Percentiles rank a stretch among this genome's conserved stretches.
phyloP scores from a whole-genome alignment of 2,797 vertebrate species.

The Anabacerthia variegaticeps region DNA sequence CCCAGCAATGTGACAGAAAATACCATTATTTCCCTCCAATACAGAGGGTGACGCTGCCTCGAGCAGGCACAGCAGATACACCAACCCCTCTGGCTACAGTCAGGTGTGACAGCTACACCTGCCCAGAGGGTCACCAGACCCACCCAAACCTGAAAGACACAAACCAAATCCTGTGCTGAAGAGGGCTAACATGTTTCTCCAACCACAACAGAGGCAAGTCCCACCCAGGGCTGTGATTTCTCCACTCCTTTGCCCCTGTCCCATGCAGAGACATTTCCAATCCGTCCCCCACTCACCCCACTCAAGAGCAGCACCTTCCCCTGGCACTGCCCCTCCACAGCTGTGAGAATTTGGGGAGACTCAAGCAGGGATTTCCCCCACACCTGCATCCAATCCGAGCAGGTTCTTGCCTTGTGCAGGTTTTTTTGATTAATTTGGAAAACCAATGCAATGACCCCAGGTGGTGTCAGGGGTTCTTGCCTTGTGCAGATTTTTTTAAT shows the following conservation, averaged over 20 bases:
- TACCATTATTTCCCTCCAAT: fast-evolving
- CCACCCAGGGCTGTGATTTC: fast-evolving
- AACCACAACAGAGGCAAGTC: fast-evolving
- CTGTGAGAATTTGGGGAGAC: neutral
- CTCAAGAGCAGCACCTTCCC: neutral
- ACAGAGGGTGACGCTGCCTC: neutral
- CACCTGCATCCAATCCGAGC: neutral
- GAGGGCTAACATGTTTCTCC: neutral
- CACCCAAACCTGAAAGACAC: neutral
- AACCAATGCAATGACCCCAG: no score
- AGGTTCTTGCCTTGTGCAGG: neutral
- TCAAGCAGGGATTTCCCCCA: neutral
- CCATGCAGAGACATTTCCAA: neutral
- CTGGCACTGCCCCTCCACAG: neutral
- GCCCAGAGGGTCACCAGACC: neutral
- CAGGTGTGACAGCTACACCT: neutral
- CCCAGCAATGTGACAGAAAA: neutral
- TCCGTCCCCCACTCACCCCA: neutral
- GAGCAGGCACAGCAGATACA: neutral
- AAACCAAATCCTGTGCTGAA: neutral
- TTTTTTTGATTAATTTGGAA: neutral
- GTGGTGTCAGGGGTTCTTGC: neutral
- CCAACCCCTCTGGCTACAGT: fast-evolving
- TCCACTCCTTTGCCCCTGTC: neutral
- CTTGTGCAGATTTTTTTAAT: neutral